phyloP scores from a whole-genome alignment of 2,888 invertebrate genomes.

The Tiliacea aurago region DNA sequence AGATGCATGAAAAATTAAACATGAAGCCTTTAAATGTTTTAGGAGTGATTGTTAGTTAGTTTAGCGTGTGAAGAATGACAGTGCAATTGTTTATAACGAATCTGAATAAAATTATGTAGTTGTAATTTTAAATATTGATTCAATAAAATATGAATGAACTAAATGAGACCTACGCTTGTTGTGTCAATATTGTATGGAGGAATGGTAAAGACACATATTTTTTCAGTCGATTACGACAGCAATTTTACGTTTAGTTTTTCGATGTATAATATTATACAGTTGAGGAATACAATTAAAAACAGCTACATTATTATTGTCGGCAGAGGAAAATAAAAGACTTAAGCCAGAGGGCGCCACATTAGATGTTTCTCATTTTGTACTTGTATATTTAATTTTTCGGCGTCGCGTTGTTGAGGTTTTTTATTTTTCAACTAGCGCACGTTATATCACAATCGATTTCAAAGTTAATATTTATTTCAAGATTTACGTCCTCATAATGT shows the following conservation, averaged over 20 bases:
- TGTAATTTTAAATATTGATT: constrained; percentile 66
- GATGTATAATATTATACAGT: constrained; percentile 73
- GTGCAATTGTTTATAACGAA: constrained; percentile 75
- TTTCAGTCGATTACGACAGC: constrained; percentile 79
- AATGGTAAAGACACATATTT: constrained; percentile 78
- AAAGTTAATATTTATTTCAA: constrained; percentile 45
- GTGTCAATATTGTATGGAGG: constrained; percentile 78
- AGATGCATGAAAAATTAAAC: constrained; percentile 47
- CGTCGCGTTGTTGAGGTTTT: constrained; percentile 32
- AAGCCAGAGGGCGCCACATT: constrained; percentile 30
- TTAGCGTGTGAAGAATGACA: constrained; percentile 65
- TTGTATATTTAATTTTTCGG: constrained; percentile 28
- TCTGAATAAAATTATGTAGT: constrained; percentile 71
- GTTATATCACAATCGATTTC: constrained; percentile 34
- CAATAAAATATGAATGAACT: constrained; percentile 67
- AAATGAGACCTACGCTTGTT: constrained; percentile 80
- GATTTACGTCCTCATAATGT: constrained; percentile 65
- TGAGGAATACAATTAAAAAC: constrained; percentile 63
- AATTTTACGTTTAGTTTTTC: constrained; percentile 77
- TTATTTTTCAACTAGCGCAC: constrained; percentile 29
- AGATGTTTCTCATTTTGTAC: constrained; percentile 39
- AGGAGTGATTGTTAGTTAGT: constrained; percentile 55
- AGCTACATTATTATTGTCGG: constrained; percentile 36
- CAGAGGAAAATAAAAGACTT: constrained; percentile 33
- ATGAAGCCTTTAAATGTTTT: constrained; percentile 54